A percentile compares a stretch with the other conserved stretches of the same genome.
Conservation (phyloP, 2,113 vertebrate genomes). For the Acrocephalus kingi region DNA sequence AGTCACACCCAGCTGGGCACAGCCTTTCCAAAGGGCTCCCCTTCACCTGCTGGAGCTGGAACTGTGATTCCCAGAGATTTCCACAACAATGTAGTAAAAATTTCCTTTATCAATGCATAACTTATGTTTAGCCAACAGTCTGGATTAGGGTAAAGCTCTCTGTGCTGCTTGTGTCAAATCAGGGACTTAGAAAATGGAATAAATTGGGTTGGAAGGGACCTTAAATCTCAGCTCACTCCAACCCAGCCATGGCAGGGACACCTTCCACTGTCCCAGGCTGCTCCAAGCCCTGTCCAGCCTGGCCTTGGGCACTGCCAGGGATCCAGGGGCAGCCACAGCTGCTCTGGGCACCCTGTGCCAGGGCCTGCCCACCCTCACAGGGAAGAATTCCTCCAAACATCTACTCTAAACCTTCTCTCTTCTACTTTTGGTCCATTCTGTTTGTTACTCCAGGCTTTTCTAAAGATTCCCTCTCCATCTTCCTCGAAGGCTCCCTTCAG, state of each 20-base stretch:
- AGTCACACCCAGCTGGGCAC: neutral
- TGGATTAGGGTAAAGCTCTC: neutral
- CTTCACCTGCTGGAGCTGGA: neutral
- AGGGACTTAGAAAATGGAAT: neutral
- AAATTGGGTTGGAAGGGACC: neutral
- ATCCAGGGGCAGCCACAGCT: neutral
- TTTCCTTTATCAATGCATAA: neutral
- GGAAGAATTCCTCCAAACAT: neutral
- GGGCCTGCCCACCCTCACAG: fast-evolving
- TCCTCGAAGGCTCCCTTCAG: neutral
- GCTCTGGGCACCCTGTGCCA: neutral
- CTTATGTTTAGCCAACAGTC: neutral
- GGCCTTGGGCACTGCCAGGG: neutral
- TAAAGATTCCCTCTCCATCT: neutral
- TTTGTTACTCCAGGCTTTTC: neutral
- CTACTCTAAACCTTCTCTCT: neutral
- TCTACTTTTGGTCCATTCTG: neutral
- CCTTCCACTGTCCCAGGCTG: fast-evolving
- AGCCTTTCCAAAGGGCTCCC: neutral
- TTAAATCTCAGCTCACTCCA: fast-evolving
- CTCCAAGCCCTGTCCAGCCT: fast-evolving
- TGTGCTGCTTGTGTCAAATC: neutral
- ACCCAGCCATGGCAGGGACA: neutral
- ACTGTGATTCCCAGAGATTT: neutral
- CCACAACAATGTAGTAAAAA: neutral